These are phyloP conservation scores for Cataglyphis hispanica DNA, from an alignment of 1,140 invertebrate species.

Conservation along the genomic window DNA sequence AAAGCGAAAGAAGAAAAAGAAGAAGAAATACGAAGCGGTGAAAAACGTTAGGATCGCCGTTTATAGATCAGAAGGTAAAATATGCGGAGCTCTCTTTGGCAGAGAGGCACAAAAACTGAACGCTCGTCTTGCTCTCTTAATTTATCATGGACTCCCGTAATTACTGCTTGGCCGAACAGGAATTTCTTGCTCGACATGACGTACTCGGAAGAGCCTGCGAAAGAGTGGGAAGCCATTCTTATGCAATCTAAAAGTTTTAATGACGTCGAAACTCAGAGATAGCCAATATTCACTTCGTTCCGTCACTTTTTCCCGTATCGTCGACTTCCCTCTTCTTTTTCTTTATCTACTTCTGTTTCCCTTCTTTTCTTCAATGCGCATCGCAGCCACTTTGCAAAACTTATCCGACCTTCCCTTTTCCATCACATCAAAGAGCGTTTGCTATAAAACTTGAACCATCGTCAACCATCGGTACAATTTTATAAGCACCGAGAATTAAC, in stretches of 20 bases:
- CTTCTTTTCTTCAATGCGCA: slow-evolving; percentile 55
- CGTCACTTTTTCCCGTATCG: slow-evolving; percentile 80
- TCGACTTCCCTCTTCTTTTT: slow-evolving; percentile 35
- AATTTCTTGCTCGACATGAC: slow-evolving; percentile 75
- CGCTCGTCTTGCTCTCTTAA: slow-evolving; percentile 66
- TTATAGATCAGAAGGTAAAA: slow-evolving; percentile 60
- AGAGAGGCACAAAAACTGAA: slow-evolving; percentile 30
- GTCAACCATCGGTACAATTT: slow-evolving; percentile 57
- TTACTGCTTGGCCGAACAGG: slow-evolving; percentile 71
- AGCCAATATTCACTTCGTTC: slow-evolving; percentile 85
- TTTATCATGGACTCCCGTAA: slow-evolving; percentile 77
- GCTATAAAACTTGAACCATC: slow-evolving; percentile 51
- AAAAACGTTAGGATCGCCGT: slow-evolving; percentile 31
- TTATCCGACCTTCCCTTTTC: neutral
- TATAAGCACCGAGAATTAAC: slow-evolving; percentile 49
- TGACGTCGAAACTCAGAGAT: slow-evolving; percentile 83
- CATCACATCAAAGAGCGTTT: slow-evolving; percentile 27
- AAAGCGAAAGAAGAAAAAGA: neutral
- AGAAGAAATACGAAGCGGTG: neutral
- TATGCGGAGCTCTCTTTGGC: slow-evolving; percentile 39
- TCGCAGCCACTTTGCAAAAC: slow-evolving; percentile 49
- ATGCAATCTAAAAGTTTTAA: slow-evolving; percentile 87
- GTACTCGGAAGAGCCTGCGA: slow-evolving; percentile 54
- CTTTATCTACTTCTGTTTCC: slow-evolving; percentile 19
- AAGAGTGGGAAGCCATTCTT: slow-evolving; percentile 82